Base-by-base conservation (phyloP, 2,113 vertebrate genomes). In the Scomber colias region DNA sequence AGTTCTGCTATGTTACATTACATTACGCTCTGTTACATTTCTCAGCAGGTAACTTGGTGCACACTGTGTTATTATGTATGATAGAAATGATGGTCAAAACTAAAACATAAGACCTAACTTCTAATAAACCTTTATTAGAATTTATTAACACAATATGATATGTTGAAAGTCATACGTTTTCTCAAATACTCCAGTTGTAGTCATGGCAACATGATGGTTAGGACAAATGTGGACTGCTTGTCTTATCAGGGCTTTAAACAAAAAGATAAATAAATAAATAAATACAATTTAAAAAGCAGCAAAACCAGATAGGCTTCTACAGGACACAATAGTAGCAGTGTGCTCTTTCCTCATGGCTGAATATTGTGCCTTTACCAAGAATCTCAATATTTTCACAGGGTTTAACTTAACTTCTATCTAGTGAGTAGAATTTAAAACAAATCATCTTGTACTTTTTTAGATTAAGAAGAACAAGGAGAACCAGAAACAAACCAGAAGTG, bases 281-380 rank as follows among this genome's bases (percentile, higher is more conserved):
- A 35, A 35, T 8, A 35, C 6, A 35, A 40, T 27, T 27, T 27
- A 30, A 60, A 71, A 46, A 70, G 27, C 14, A 66, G 45, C 19
- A 54, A 76, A 76, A 80, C 15, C 50, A 70, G 40, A 74, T 51
- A 55, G 50, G 45, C 71, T 84, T 71, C 57, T 74, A 62, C 83
- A 79, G 64, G 77, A 87, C 61, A 81, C 68, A 83, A 72, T 81
- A 81, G 66, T 76, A 79, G 65, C 69, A 78, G 65, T 71, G 69
- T 80, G 73, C 80, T 84, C 84, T 83, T 51, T 91, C 82, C 77
- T 85, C 72, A 71, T 77, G 82, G 85, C 83, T 87, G 77, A 90
- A 87, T 86, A 84, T 89, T 87, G 88, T 90, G 88, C 88, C 88
- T 92, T 90, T 84, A 86, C 79, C 73, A 68, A 81, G 69, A 91